Evolutionary conservation across 2,797 vertebrate species (phyloP).

Genomic region (Emydoidea blandingii): DNA sequence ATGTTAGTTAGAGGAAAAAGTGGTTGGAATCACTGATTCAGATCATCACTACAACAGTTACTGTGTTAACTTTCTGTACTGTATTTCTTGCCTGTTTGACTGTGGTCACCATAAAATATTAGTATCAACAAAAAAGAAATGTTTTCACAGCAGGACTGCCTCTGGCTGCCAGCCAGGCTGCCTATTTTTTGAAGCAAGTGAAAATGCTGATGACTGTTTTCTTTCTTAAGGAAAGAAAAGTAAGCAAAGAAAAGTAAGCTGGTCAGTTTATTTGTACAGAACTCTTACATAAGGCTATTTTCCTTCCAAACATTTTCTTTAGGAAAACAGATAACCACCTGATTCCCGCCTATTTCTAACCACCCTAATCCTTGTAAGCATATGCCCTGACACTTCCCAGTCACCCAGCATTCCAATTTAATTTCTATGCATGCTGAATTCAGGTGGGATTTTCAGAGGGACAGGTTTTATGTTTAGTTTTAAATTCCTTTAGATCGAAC

Average conservation of each 20-base stretch:
- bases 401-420: neutral
- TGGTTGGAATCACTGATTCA: neutral
- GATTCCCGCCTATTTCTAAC: slow-evolving; percentile 20
- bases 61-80: neutral
- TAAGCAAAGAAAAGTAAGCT: slow-evolving; percentile 20
- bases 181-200: slow-evolving; percentile 33
- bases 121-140: neutral
- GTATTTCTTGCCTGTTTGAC: neutral
- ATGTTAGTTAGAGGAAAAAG: neutral
- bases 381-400: neutral
- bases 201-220: slow-evolving; percentile 30
- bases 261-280: neutral
- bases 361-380: neutral
- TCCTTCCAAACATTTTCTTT: slow-evolving; percentile 36
- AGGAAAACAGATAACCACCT: slow-evolving; percentile 41
- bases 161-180: slow-evolving; percentile 1
- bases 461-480: neutral
- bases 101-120: neutral
- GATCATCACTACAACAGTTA: rapidly evolving
- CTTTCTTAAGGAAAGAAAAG: slow-evolving; percentile 29
- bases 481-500: neutral
- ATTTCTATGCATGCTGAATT: neutral
- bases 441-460: neutral
- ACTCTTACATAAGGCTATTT: slow-evolving; percentile 10
- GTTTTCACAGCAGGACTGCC: slow-evolving; percentile 31